These are phyloP conservation scores for Trinorchestia longiramus DNA, from an alignment of 1,140 invertebrate genomes.

Conservation along the genomic window DNA sequence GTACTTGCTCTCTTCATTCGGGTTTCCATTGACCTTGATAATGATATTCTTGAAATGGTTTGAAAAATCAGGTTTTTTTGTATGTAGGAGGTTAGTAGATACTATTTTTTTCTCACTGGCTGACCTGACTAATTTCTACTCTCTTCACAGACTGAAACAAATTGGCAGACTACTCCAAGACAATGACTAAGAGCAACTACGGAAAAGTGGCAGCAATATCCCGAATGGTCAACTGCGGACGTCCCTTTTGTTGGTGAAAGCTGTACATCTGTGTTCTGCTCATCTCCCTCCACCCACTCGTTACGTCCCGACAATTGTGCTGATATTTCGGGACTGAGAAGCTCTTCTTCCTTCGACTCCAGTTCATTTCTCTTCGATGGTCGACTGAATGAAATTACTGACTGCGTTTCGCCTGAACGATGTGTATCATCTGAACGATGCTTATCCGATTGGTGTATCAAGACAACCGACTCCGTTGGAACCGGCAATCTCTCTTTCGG, in stretches of 20 bases:
- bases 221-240: background rate
- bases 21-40: background rate
- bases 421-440: background rate
- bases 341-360: background rate
- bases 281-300: background rate
- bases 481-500: background rate
- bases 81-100: background rate
- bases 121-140: background rate
- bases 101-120: background rate
- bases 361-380: background rate
- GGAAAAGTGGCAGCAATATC: conserved; percentile 32
- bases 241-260: background rate
- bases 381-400: background rate
- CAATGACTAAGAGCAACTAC: conserved; percentile 55
- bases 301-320: background rate
- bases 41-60: background rate
- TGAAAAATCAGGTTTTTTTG: background rate
- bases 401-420: background rate
- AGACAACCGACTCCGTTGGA: background rate
- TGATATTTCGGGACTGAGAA: background rate
- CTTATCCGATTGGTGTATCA: background rate
- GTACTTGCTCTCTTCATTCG: background rate
- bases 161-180: conserved; percentile 51
- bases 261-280: background rate
- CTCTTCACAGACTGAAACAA: background rate